These are phyloP conservation scores for Eristalis arbustorum DNA, from an alignment of 2,888 invertebrate species.

Conservation along the genomic window DNA sequence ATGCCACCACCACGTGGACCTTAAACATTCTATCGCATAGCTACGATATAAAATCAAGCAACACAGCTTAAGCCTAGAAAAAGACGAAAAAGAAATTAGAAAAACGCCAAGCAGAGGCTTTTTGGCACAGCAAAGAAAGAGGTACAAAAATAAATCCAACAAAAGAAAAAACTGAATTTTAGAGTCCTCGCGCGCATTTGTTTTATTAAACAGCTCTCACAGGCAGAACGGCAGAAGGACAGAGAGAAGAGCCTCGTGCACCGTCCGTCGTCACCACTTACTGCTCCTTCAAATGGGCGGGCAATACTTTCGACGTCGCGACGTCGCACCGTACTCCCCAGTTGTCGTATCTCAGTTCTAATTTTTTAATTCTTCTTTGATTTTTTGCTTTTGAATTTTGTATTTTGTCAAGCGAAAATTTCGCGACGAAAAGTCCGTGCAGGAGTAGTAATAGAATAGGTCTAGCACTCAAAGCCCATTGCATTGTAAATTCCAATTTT, in stretches of 20 bases:
- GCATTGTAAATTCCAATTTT: slow-evolving; percentile 69
- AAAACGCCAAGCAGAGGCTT: slow-evolving; percentile 42
- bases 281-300: slow-evolving; percentile 37
- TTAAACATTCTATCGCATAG: slow-evolving; percentile 66
- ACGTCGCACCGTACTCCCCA: slow-evolving; percentile 17
- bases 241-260: slow-evolving; percentile 8
- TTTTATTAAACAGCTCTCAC: slow-evolving; percentile 67
- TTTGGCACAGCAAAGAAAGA: slow-evolving; percentile 4
- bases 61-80: slow-evolving; percentile 64
- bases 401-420: slow-evolving; percentile 69
- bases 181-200: slow-evolving; percentile 63
- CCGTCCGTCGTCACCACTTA: slow-evolving; percentile 17
- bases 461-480: slow-evolving; percentile 62
- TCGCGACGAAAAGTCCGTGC: slow-evolving; percentile 60
- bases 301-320: slow-evolving; percentile 44
- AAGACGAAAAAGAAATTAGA: slow-evolving; percentile 41
- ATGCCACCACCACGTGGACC: slow-evolving; percentile 55
- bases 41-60: slow-evolving; percentile 68
- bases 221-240: slow-evolving; percentile 10
- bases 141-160: slow-evolving; percentile 7
- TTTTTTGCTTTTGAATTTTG: slow-evolving; percentile 67
- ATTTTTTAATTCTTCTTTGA: slow-evolving; percentile 71
- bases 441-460: slow-evolving; percentile 53
- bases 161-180: slow-evolving; percentile 61
- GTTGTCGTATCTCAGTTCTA: slow-evolving; percentile 59